These are phyloP conservation scores for Strigamia maritima DNA, from an alignment of 2,888 invertebrate species.

Conservation along the genomic window DNA sequence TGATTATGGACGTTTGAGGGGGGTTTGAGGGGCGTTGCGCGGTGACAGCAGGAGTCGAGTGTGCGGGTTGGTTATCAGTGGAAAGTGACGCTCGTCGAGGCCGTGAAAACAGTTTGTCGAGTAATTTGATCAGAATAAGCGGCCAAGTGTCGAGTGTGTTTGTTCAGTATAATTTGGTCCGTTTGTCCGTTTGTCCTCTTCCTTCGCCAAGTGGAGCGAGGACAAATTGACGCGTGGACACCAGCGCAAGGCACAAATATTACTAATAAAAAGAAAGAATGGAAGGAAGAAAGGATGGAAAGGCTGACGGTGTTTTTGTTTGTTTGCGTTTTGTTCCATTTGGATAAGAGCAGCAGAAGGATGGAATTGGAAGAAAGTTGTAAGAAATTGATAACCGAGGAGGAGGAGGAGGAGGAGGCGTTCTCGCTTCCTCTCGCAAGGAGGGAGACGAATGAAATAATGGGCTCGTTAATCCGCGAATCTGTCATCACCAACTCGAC, in stretches of 20 bases:
- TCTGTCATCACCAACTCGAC: constrained; percentile 38
- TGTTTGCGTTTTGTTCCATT: background rate
- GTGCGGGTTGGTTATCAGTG: background rate
- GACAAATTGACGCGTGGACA: constrained; percentile 19
- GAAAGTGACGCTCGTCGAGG: background rate
- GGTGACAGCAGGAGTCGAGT: too few relatives aligned
- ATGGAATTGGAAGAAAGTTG: background rate
- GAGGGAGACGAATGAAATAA: constrained; percentile 36
- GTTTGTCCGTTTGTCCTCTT: too few relatives aligned
- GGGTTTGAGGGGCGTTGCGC: background rate
- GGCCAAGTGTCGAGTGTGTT: background rate
- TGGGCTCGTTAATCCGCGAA: constrained; percentile 39
- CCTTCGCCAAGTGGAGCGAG: background rate
- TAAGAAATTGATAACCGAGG: background rate
- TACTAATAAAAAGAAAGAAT: background rate
- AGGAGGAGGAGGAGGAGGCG: too few relatives aligned
- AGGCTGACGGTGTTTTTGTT: background rate
- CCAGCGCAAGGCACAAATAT: background rate
- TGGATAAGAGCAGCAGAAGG: background rate
- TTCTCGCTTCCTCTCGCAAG: background rate
- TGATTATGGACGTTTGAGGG: too few relatives aligned
- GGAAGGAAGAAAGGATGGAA: background rate
- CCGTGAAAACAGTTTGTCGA: constrained; percentile 8
- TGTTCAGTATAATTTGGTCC: constrained; percentile 31
- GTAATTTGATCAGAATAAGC: constrained; percentile 23